Conservation (phyloP, 2,888 invertebrate genomes). For the Acanthacorydalis orientalis region DNA sequence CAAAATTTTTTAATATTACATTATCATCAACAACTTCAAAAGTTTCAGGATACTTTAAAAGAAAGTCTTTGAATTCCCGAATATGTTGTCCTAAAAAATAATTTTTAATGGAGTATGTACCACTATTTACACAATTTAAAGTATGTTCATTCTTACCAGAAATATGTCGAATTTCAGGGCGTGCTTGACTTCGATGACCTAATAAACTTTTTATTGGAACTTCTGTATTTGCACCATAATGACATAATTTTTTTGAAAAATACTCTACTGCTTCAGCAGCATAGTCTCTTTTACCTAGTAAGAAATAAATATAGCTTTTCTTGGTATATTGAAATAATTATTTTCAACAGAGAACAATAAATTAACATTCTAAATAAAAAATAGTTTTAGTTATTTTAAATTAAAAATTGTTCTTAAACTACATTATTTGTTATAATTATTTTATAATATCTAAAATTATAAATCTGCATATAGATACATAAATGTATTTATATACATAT, state of each 20-base stretch:
- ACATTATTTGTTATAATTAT: too few relatives aligned
- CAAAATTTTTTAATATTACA: constrained; percentile 51
- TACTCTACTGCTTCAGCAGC: constrained; percentile 95
- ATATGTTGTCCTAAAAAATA: constrained; percentile 54
- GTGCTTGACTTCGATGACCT: constrained; percentile 91
- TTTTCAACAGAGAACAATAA: too few relatives aligned
- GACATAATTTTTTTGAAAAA: constrained; percentile 85
- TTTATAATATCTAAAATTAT: too few relatives aligned
- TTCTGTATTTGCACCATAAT: constrained; percentile 91
- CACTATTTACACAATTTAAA: not conserved
- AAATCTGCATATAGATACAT: not conserved
- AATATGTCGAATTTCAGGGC: constrained; percentile 91
- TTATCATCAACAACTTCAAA: constrained; percentile 76
- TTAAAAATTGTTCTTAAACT: too few relatives aligned
- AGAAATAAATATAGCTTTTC: constrained; percentile 7
- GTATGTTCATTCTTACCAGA: constrained; percentile 36
- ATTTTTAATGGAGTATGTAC: not conserved
- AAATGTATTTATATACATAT: not conserved
- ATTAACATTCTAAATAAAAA: too few relatives aligned
- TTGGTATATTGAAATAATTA: too few relatives aligned
- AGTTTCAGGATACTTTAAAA: constrained; percentile 65
- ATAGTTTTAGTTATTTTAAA: too few relatives aligned
- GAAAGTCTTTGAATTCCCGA: constrained; percentile 84
- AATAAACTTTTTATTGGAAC: constrained; percentile 92
- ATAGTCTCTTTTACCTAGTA: constrained; percentile 64